phyloP scores from a whole-genome alignment of 2,797 vertebrate genomes.

The Miichthys miiuy region DNA sequence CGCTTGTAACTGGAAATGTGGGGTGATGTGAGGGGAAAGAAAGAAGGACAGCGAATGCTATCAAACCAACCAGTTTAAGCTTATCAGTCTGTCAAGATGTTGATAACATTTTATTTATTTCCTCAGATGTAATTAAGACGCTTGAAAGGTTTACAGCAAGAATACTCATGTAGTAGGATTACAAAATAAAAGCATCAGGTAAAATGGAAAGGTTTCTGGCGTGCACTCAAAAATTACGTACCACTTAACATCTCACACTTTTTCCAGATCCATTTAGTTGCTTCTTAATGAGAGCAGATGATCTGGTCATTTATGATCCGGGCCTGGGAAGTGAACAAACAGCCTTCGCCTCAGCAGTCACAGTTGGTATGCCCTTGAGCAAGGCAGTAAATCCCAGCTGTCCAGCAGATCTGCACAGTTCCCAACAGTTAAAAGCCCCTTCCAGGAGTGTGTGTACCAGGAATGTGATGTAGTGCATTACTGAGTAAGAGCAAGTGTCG shows the following conservation, averaged over 20 bases:
- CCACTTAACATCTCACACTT: slow-evolving; percentile 57
- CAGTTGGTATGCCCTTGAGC: slow-evolving; percentile 79
- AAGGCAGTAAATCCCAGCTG: slow-evolving; percentile 82
- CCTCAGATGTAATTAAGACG: slow-evolving; percentile 20
- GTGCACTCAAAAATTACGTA: slow-evolving; percentile 28
- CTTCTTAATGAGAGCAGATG: slow-evolving; percentile 65
- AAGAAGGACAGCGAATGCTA: slow-evolving; percentile 18
- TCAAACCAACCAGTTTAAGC: slow-evolving; percentile 23
- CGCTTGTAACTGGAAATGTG: slow-evolving; percentile 4
- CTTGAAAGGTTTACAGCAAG: background rate
- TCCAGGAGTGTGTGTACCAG: slow-evolving; percentile 49
- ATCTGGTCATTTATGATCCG: slow-evolving; percentile 70
- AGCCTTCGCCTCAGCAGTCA: slow-evolving; percentile 53
- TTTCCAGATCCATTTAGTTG: slow-evolving; percentile 47
- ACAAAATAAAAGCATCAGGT: background rate
- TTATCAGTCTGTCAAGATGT: slow-evolving; percentile 28
- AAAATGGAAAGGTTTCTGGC: slow-evolving; percentile 16
- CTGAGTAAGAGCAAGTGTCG: slow-evolving; percentile 52
- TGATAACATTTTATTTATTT: slow-evolving; percentile 17
- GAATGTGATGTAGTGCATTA: slow-evolving; percentile 35
- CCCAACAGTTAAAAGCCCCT: slow-evolving; percentile 75
- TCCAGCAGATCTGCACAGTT: slow-evolving; percentile 70
- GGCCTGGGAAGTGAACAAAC: slow-evolving; percentile 66
- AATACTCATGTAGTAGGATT: background rate
- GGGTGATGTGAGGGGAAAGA: slow-evolving; percentile 20